phyloP scores from a whole-genome alignment of 2,888 invertebrate species.

The Idaea aversata region DNA sequence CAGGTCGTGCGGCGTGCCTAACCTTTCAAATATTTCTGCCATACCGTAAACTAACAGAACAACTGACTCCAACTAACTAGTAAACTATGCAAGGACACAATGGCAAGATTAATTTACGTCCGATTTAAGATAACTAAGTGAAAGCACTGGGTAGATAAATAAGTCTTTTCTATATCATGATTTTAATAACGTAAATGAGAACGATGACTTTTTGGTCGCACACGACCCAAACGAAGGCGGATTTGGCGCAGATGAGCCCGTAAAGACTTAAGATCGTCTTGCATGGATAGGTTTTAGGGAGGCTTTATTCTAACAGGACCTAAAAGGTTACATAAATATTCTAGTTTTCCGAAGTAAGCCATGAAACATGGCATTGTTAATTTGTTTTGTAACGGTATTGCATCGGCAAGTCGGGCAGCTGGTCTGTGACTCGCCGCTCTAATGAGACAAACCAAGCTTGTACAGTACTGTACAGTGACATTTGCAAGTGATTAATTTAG shows the following conservation, averaged over 20 bases:
- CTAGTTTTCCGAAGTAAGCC: neutral
- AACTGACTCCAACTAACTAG: neutral
- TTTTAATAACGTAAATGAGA: neutral
- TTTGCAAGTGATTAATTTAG: slow-evolving; percentile 28
- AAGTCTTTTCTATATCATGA: neutral
- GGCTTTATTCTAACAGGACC: neutral
- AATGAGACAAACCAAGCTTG: neutral
- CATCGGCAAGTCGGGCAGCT: neutral
- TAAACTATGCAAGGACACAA: neutral
- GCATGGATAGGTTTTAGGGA: neutral
- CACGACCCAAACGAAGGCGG: too few species aligned
- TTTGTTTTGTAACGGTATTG: neutral
- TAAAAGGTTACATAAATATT: neutral
- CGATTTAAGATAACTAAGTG: neutral
- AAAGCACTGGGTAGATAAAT: neutral
- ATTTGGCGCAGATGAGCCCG: neutral
- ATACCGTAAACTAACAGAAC: neutral
- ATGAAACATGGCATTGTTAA: neutral
- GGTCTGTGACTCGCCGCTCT: neutral
- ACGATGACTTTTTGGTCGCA: too few species aligned
- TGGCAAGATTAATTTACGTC: neutral
- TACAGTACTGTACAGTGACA: slow-evolving; percentile 7
- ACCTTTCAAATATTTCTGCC: neutral
- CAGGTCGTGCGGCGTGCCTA: neutral
- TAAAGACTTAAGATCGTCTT: neutral